Conservation (phyloP, 1,140 invertebrate species). For the Dryas iulia region DNA sequence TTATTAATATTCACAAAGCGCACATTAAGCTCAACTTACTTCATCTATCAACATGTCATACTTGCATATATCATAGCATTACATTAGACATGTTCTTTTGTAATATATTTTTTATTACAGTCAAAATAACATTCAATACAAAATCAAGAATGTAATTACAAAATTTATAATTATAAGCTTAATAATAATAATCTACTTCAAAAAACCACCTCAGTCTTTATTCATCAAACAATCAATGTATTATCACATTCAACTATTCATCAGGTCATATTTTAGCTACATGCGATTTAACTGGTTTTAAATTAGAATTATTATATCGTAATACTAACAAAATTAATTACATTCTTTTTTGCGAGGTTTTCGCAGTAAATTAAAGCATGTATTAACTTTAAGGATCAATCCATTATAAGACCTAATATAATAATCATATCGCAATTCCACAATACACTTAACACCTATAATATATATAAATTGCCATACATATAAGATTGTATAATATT, state of each 20-base stretch:
- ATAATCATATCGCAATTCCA: neutral
- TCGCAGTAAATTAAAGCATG: no score
- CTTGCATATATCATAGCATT: neutral
- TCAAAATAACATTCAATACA: neutral
- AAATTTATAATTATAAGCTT: neutral
- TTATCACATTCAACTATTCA: neutral
- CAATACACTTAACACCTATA: neutral
- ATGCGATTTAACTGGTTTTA: neutral
- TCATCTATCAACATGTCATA: neutral
- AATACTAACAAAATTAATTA: no score
- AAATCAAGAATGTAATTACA: neutral
- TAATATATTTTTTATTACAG: neutral
- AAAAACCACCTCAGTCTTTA: neutral
- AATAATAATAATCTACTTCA: no score
- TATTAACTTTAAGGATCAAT: neutral
- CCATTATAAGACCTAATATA: neutral
- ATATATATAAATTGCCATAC: neutral
- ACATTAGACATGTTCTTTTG: neutral
- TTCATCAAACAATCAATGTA: neutral
- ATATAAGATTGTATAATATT: neutral
- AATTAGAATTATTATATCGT: no score
- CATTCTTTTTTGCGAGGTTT: no score
- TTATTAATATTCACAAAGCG: neutral
- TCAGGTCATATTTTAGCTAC: neutral
- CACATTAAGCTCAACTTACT: neutral